Evolutionary conservation across 2,888 invertebrate genomes (phyloP), one percentile per base, ranked within the genome.

Genomic region (Lamellibrachia columna): DNA sequence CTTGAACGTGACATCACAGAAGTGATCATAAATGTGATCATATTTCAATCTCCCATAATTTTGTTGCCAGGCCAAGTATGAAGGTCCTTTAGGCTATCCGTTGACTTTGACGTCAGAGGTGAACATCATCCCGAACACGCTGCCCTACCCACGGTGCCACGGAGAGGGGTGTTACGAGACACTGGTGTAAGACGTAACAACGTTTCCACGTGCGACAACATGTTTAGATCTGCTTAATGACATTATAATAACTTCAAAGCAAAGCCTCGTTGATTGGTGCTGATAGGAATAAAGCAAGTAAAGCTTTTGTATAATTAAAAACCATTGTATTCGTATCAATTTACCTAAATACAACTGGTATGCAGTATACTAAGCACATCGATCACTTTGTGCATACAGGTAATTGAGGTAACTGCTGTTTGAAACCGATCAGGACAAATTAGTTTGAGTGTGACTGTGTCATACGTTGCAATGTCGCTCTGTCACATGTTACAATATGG

Each of bases 141-240:
- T 75, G 22, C 75, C 75, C 75, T 75, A 75, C 75, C 22, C 22
- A 22, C 15, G 75, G 15, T 75, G 75, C n/a, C 75, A 75, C 6
- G 75, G 75, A 75, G 75, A 75, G 75, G 75, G 75, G 15, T 75
- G 75, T 75, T 75, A 75, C 75, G 75, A 75, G 75, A 75, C 75
- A 3, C 75, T 75, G 75, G 75, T 75, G 75, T 75, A 22, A 75
- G 22, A 22, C 75, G 22, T 75, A 75, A 15, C n/a, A 0, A 6
- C n/a, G 75, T 75, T 75, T 11, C 22, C 2, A 75, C n/a, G 22
- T 75, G 75, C 75, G 75, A 75, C 6, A 75, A 75, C n/a, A 75
- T 75, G 22, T 75, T 6, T 75, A 75, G 6, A 22, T 40, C 40
- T 40, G 40, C 40, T 40, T 15, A n/a, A 75, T 75, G 15, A 75